Conservation (phyloP, 2,797 vertebrate species). For the Malacoraja senta region DNA sequence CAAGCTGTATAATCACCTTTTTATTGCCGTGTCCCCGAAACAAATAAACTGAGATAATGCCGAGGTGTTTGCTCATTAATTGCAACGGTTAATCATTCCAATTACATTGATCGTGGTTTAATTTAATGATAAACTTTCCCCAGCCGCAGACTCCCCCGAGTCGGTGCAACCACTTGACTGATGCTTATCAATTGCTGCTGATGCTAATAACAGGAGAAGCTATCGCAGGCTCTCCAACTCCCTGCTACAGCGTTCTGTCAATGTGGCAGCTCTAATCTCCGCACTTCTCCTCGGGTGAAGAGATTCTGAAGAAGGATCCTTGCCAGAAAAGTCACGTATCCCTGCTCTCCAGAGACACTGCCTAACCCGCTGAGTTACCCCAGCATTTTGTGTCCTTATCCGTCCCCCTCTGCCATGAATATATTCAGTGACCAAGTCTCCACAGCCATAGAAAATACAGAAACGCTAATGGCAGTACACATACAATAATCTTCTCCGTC, state of each 20-base stretch:
- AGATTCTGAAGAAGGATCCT: too few relatives aligned
- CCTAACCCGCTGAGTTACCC: too few relatives aligned
- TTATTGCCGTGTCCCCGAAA: neutral
- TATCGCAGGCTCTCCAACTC: neutral
- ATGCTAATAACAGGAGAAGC: neutral
- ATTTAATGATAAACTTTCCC: slow-evolving; percentile 27
- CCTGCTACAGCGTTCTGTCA: neutral
- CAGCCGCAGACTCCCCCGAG: neutral
- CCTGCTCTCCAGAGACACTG: too few relatives aligned
- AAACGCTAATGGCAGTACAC: neutral
- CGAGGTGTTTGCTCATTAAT: slow-evolving; percentile 17
- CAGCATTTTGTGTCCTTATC: too few relatives aligned
- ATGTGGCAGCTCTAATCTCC: neutral
- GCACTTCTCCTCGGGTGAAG: neutral
- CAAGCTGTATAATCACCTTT: slow-evolving; percentile 23
- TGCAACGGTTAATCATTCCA: slow-evolving; percentile 17
- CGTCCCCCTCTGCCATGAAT: too few relatives aligned
- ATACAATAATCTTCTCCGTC: neutral
- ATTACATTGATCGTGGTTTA: slow-evolving; percentile 22
- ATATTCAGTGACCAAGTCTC: too few relatives aligned
- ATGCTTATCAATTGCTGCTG: neutral
- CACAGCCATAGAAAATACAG: too few relatives aligned
- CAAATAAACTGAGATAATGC: neutral
- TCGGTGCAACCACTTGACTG: slow-evolving; percentile 1
- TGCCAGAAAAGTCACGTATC: too few relatives aligned